Conservation (phyloP, 2,113 vertebrate genomes). For the Crotophaga sulcirostris region DNA sequence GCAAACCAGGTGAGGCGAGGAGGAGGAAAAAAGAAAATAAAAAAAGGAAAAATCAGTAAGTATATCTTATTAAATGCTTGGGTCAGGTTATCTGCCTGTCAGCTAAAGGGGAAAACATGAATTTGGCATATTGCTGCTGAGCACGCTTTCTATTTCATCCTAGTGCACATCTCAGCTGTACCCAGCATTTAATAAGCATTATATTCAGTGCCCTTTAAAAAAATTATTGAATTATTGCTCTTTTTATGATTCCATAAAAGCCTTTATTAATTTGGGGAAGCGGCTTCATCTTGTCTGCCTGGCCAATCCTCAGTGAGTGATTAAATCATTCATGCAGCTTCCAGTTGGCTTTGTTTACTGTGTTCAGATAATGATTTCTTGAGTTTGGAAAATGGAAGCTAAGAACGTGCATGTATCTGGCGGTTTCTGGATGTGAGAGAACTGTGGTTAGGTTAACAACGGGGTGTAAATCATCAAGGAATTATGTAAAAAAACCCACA, state of each 20-base stretch:
- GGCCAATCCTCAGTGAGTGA: conserved; percentile 2
- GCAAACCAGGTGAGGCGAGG: neutral
- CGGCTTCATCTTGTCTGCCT: conserved; percentile 34
- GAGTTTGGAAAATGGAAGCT: neutral
- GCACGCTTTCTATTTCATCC: conserved; percentile 28
- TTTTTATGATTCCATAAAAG: conserved; percentile 76
- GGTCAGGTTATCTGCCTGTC: conserved; percentile 42
- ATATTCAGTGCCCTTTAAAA: conserved; percentile 64
- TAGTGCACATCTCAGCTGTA: conserved; percentile 35
- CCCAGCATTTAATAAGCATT: conserved; percentile 67
- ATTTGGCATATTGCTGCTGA: conserved; percentile 49
- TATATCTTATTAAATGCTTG: conserved; percentile 56
- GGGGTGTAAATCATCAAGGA: neutral
- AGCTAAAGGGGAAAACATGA: neutral
- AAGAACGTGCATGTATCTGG: neutral
- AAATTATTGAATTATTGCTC: conserved; percentile 74
- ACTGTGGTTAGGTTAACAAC: neutral
- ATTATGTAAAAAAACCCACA: accelerated
- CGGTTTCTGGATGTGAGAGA: neutral
- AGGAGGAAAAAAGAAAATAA: neutral
- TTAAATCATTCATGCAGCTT: conserved; percentile 72
- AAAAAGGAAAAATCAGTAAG: neutral
- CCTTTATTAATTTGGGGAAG: conserved; percentile 75
- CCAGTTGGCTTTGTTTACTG: conserved; percentile 58
- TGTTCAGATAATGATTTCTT: conserved; percentile 5